A percentile compares a stretch with the other conserved stretches of the same genome.
Evolutionary conservation across 2,888 invertebrate species (phyloP).

Genomic region (Torymus tubicola): DNA sequence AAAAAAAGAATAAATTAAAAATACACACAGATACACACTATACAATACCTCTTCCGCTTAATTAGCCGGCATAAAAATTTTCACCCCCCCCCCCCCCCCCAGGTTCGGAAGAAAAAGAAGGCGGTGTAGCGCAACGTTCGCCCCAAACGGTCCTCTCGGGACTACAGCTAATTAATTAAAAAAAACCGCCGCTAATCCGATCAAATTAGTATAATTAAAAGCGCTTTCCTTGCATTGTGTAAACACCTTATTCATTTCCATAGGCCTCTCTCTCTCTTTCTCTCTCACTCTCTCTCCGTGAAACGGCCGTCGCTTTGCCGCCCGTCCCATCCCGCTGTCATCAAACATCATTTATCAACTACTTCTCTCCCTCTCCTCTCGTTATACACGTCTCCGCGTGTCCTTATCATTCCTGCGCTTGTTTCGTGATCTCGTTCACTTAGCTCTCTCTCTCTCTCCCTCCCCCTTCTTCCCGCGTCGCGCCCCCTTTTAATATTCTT

Average conservation of each 20-base stretch:
- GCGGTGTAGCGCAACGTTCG: no score
- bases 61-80: no score
- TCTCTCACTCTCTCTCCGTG: no score
- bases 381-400: slow-evolving; percentile 15
- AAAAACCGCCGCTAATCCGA: background rate
- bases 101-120: no score
- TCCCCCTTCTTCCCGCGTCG: slow-evolving; percentile 25
- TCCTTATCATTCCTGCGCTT: slow-evolving; percentile 41
- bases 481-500: slow-evolving; percentile 44
- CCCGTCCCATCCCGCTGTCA: slow-evolving; percentile 13
- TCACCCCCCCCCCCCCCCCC: no score
- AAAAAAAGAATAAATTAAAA: no score
- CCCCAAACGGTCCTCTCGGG: no score
- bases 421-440: slow-evolving; percentile 53
- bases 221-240: background rate
- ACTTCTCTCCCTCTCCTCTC: slow-evolving; percentile 19
- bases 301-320: slow-evolving; percentile 19
- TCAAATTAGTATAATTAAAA: slow-evolving; percentile 41
- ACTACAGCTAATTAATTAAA: slow-evolving; percentile 20
- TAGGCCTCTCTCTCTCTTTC: slow-evolving; percentile 16
- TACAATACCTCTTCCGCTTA: no score
- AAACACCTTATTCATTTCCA: slow-evolving; percentile 39
- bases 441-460: slow-evolving; percentile 21
- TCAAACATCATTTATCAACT: slow-evolving; percentile 51
- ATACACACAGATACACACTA: no score